Evolutionary conservation across 2,888 invertebrate genomes (phyloP), one percentile per base, ranked within the genome.

Genomic region (Andrena bucephala): DNA sequence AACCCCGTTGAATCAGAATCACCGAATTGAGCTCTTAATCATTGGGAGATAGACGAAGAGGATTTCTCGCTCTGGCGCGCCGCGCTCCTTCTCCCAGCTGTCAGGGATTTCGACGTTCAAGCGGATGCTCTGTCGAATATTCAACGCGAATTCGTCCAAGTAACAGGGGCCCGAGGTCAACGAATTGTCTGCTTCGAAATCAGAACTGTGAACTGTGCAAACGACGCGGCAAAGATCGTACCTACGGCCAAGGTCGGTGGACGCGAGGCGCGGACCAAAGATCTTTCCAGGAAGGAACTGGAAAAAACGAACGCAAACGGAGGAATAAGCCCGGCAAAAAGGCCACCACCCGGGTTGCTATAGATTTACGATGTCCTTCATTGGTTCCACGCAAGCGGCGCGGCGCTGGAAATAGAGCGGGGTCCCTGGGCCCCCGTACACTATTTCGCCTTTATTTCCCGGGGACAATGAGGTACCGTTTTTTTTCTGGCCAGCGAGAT

Each of bases 311-410:
- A 57, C 20, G 66, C 42, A 71, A 79, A 72, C 65, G 59, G 69
- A 82, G 80, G 77, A 81, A 82, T 71, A 70, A 83, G 78, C 73
- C 74, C 74, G 78, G 79, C 83, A 85, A 84, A 87, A 84, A 84
- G 42, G 83, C 68, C 85, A 79, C 86, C 87, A 79, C 88, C 87
- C 85, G 86, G 81, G 84, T 79, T 87, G 89, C 85, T 84, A 81
- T 75, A 91, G 87, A 92, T 92, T 92, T 92, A 92, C 90, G 92
- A 91, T 74, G 84, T 72, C 83, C 87, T 81, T 86, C 87, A 89
- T 90, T 89, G 89, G 92, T 92, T 91, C 88, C 91, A 88, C 90
- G 86, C 86, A 84, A 85, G 57, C 57, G 24, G 57, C 70, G 85
- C 72, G 8, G 24, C 69, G 85, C 68, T 78, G 87, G 87, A 89